Conservation (phyloP, 1,140 invertebrate species). For the Wasmannia auropunctata region DNA sequence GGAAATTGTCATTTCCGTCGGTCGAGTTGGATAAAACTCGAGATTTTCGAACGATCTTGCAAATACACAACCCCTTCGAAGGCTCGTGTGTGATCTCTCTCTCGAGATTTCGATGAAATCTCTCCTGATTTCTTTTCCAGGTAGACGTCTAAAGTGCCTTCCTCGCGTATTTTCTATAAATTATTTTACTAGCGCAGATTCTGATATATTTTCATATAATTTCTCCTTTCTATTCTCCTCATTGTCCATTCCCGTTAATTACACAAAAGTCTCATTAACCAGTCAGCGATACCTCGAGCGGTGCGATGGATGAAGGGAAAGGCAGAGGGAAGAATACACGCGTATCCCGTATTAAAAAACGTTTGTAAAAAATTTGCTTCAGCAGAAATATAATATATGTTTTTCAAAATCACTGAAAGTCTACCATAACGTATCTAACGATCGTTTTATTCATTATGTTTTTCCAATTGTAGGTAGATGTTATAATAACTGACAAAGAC, state of each 20-base stretch:
- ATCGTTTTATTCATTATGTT: neutral
- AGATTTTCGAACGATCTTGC: neutral
- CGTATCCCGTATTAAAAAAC: neutral
- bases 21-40: neutral
- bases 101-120: neutral
- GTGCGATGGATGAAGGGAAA: conserved; percentile 20
- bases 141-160: neutral
- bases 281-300: conserved; percentile 32
- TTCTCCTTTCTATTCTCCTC: conserved; percentile 1
- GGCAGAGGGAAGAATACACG: conserved; percentile 3
- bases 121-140: neutral
- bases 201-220: conserved; percentile 40
- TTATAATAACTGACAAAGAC: too few relatives aligned
- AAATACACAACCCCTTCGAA: neutral
- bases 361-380: conserved; percentile 17
- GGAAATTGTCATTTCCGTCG: conserved; percentile 41
- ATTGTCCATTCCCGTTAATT: conserved; percentile 52
- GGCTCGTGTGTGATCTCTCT: neutral
- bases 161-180: neutral
- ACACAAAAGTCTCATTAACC: conserved; percentile 56
- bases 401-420: conserved; percentile 25
- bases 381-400: conserved; percentile 25
- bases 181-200: neutral
- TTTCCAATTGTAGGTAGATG: neutral
- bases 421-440: neutral